These are phyloP conservation scores for Candidula unifasciata DNA, from an alignment of 2,888 invertebrate species.

Conservation along the genomic window DNA sequence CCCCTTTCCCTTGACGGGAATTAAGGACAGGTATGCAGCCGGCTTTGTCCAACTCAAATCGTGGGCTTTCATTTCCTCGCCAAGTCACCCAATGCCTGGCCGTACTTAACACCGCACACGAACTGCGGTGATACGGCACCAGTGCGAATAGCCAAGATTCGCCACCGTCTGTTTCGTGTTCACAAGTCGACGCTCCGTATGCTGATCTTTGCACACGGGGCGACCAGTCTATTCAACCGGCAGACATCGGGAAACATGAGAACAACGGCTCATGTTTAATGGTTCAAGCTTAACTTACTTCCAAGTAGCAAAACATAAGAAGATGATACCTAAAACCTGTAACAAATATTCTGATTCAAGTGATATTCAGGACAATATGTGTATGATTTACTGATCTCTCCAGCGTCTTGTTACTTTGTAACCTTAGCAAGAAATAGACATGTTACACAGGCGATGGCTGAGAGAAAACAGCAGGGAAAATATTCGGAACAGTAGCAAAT, in stretches of 20 bases:
- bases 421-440: no score
- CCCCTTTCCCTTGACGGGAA: conserved; percentile 23
- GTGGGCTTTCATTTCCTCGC: conserved; percentile 9
- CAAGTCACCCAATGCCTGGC: background rate
- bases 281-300: background rate
- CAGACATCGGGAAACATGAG: background rate
- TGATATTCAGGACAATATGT: no score
- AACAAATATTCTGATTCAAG: no score
- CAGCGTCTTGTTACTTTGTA: no score
- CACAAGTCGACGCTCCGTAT: conserved; percentile 2
- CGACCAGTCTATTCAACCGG: background rate
- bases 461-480: no score
- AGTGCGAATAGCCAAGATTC: conserved; percentile 22
- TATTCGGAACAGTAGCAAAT: no score
- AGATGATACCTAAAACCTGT: no score
- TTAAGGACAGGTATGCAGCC: conserved; percentile 32
- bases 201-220: background rate
- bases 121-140: conserved; percentile 20
- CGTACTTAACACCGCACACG: conserved; percentile 15
- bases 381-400: no score
- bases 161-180: conserved; percentile 28
- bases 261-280: background rate
- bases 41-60: conserved; percentile 2
- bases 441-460: no score
- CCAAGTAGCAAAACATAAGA: background rate